These are phyloP conservation scores for Crypturellus tataupa DNA, from an alignment of 2,797 vertebrate species.

Conservation along the genomic window DNA sequence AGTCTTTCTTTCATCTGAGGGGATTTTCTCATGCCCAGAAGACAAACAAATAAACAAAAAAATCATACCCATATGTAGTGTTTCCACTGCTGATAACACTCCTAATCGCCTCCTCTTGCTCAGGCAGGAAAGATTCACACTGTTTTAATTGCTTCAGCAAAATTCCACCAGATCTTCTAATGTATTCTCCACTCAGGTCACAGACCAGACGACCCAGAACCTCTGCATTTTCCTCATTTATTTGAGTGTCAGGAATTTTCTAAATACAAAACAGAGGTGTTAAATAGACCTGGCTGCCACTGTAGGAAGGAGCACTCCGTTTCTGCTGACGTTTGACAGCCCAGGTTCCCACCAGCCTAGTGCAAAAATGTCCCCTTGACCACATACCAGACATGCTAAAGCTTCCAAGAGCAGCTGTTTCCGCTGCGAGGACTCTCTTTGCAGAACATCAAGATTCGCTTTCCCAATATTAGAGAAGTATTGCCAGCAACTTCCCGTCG, in stretches of 20 bases:
- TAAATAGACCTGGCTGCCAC: neutral
- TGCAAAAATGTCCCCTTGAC: neutral
- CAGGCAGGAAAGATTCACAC: slow-evolving; percentile 55
- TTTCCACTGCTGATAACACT: slow-evolving; percentile 36
- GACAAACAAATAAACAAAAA: neutral
- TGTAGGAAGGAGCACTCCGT: neutral
- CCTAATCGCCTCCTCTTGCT: slow-evolving; percentile 65
- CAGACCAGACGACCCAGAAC: slow-evolving; percentile 69
- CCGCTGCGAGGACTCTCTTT: neutral
- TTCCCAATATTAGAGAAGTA: slow-evolving; percentile 6
- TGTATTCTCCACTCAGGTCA: slow-evolving; percentile 51
- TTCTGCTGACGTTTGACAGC: neutral
- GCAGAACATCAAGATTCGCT: slow-evolving; percentile 55
- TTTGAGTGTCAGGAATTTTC: neutral
- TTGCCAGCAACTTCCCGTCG: slow-evolving; percentile 52
- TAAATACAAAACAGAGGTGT: neutral
- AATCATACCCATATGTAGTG: slow-evolving; percentile 65
- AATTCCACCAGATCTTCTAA: slow-evolving; percentile 2
- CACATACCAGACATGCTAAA: slow-evolving; percentile 66
- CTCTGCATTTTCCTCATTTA: neutral
- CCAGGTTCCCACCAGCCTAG: neutral
- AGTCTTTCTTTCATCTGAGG: neutral
- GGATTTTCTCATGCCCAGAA: neutral
- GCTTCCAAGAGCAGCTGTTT: slow-evolving; percentile 51
- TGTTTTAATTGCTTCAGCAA: slow-evolving; percentile 49